Evolutionary conservation across 2,797 vertebrate genomes (phyloP).

Genomic region (Orientallactaga sibirica): DNA sequence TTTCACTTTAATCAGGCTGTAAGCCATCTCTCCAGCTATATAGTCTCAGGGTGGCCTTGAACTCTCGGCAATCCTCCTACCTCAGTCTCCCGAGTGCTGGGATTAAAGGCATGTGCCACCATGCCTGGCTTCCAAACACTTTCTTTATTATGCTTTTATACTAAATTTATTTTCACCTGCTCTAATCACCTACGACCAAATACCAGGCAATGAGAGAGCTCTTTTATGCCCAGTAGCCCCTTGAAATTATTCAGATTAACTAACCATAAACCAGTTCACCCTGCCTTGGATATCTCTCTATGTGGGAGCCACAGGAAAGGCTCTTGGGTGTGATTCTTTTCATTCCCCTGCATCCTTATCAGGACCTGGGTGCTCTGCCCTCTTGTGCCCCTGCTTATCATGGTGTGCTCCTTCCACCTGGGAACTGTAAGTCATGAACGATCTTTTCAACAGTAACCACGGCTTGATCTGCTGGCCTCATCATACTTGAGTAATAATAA

Average conservation of each 20-base stretch:
- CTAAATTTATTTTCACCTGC: background rate
- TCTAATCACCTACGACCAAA: background rate
- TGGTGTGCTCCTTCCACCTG: background rate
- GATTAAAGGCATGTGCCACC: too few species aligned
- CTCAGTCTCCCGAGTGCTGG: too few species aligned
- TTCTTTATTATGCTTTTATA: too few species aligned
- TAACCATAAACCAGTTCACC: background rate
- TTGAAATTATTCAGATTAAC: background rate
- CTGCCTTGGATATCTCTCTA: background rate
- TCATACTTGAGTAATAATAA: background rate
- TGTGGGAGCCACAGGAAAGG: too few species aligned
- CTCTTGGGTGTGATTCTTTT: background rate
- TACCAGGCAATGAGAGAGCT: background rate
- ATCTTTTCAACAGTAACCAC: background rate
- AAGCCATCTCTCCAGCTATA: too few species aligned
- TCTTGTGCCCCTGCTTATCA: background rate
- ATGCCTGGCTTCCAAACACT: too few species aligned
- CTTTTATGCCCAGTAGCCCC: background rate
- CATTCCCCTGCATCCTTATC: background rate
- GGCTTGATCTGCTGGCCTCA: background rate
- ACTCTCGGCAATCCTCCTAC: too few species aligned
- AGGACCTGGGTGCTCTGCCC: too few species aligned
- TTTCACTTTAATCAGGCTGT: too few species aligned
- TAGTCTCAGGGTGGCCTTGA: too few species aligned
- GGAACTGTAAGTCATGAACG: background rate